Percentiles rank a stretch among this genome's conserved stretches.
Evolutionary conservation across 2,888 invertebrate genomes (phyloP).

Genomic region (Pharmacophagus antenor): DNA sequence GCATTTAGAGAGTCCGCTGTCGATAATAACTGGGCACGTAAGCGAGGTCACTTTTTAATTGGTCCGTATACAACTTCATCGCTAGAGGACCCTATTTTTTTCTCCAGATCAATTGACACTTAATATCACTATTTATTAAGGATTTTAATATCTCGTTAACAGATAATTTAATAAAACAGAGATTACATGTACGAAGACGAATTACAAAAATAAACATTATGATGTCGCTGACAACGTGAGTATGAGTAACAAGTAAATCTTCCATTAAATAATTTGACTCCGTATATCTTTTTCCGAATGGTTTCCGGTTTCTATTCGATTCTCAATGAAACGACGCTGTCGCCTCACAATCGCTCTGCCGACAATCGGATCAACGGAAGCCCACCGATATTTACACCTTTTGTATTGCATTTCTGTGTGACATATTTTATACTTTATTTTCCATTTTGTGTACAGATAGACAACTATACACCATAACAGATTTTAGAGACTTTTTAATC

Average conservation of each 20-base stretch:
- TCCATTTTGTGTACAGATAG: background rate
- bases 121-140: no score
- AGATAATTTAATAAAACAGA: no score
- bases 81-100: background rate
- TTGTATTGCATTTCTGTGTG: conserved; percentile 12
- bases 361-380: conserved; percentile 27
- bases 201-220: no score
- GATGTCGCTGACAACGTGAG: no score
- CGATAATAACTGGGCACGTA: conserved; percentile 22
- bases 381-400: conserved; percentile 25
- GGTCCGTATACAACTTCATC: conserved; percentile 24
- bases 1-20: conserved; percentile 44
- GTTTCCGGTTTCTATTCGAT: conserved; percentile 20
- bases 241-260: background rate
- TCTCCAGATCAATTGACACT: background rate
- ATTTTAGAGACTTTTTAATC: background rate
- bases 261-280: conserved; percentile 19
- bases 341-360: conserved; percentile 7
- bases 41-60: conserved; percentile 22
- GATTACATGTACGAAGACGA: no score
- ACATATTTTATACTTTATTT: conserved; percentile 2
- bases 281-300: background rate
- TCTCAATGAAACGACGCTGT: conserved; percentile 16
- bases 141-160: no score
- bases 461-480: background rate